A percentile compares a stretch with the other conserved stretches of the same genome.
Conservation (phyloP, 2,797 vertebrate genomes). For the Pelodytes ibericus region DNA sequence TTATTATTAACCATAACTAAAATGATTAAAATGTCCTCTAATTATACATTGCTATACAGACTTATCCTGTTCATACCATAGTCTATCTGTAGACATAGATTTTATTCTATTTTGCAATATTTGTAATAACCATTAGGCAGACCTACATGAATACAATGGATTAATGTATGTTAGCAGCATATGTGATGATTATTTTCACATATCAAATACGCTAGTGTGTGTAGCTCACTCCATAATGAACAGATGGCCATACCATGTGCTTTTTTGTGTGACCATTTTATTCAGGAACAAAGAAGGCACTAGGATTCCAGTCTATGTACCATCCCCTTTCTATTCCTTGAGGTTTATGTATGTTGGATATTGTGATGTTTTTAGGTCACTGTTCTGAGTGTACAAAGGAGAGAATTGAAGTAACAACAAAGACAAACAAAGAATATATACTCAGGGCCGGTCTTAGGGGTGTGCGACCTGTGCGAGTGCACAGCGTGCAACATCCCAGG, state of each 20-base stretch:
- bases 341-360: constrained; percentile 97
- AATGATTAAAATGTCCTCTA: background rate
- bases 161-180: constrained; percentile 91
- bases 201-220: constrained; percentile 85
- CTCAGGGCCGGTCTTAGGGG: no score
- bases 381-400: constrained; percentile 93
- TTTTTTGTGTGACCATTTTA: constrained; percentile 92
- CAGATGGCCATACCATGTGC: constrained; percentile 90
- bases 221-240: constrained; percentile 89
- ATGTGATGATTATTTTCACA: constrained; percentile 81
- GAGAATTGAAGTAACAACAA: constrained; percentile 75
- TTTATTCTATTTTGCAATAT: no score
- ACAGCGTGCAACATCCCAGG: no score
- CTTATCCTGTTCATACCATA: background rate
- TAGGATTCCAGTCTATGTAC: constrained; percentile 85
- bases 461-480: no score
- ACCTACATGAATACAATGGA: no score
- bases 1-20: constrained; percentile 6
- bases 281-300: constrained; percentile 84
- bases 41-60: background rate
- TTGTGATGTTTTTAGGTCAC: constrained; percentile 97
- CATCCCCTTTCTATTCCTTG: constrained; percentile 83
- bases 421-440: no score
- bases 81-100: no score
- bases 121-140: no score